Evolutionary conservation across 2,888 invertebrate genomes (phyloP).

Genomic region (Dioctria rufipes): DNA sequence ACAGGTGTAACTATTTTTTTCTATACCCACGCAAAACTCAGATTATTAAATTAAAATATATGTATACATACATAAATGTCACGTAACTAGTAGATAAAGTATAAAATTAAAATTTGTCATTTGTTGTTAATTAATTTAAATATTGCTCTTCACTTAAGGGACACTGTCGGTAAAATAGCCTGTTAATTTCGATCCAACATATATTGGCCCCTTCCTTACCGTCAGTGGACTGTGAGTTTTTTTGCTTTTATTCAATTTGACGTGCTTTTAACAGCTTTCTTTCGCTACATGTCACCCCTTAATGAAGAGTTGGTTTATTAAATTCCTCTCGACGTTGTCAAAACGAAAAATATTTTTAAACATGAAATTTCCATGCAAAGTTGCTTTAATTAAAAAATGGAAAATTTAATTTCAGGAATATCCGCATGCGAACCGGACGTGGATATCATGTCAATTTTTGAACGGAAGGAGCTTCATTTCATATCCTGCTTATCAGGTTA

Average conservation of each 20-base stretch:
- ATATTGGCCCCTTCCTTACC: no score
- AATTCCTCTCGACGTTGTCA: neutral
- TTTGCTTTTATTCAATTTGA: slow-evolving; percentile 8
- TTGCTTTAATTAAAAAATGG: slow-evolving; percentile 24
- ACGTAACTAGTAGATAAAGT: no score
- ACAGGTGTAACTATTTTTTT: no score
- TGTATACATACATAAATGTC: no score
- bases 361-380: neutral
- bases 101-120: no score
- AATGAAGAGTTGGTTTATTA: slow-evolving; percentile 26
- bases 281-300: neutral
- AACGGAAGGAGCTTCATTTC: slow-evolving; percentile 72
- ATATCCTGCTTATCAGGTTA: slow-evolving; percentile 74
- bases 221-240: neutral
- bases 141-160: no score
- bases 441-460: slow-evolving; percentile 73
- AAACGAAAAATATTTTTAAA: no score
- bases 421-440: slow-evolving; percentile 60
- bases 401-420: slow-evolving; percentile 64
- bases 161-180: no score
- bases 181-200: no score
- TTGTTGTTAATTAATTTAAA: no score
- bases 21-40: no score
- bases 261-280: slow-evolving; percentile 22
- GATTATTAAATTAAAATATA: no score